Conservation (phyloP, 2,113 vertebrate genomes). For the Orthonyx spaldingii region DNA sequence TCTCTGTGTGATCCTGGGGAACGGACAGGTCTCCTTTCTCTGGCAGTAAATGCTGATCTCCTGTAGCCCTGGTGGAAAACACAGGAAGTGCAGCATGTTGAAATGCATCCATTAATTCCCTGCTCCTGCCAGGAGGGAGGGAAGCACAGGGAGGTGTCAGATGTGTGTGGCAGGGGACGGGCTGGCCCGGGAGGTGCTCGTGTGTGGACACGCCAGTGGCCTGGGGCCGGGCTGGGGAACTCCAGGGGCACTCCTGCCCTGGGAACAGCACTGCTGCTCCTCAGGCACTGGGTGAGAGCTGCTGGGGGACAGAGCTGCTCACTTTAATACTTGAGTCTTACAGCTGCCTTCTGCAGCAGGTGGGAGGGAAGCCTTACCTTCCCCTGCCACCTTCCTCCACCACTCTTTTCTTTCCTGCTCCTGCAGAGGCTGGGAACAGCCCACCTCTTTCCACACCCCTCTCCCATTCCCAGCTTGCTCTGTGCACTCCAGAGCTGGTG, state of each 20-base stretch:
- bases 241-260: neutral
- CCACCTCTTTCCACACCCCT: neutral
- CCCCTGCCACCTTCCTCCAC: neutral
- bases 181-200: accelerated
- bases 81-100: neutral
- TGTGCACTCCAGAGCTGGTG: neutral
- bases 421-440: neutral
- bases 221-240: neutral
- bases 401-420: neutral
- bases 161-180: neutral
- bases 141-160: neutral
- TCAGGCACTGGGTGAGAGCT: neutral
- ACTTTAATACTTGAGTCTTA: neutral
- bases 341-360: neutral
- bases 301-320: neutral
- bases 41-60: neutral
- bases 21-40: neutral
- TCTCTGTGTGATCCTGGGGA: neutral
- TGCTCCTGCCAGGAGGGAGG: neutral
- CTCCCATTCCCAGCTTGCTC: neutral
- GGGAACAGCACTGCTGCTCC: neutral
- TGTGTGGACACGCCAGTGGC: neutral
- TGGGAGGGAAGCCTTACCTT: neutral
- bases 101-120: neutral
- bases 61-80: neutral